These are phyloP conservation scores for Odontomyia ornata DNA, from an alignment of 2,888 invertebrate genomes.

Conservation along the genomic window DNA sequence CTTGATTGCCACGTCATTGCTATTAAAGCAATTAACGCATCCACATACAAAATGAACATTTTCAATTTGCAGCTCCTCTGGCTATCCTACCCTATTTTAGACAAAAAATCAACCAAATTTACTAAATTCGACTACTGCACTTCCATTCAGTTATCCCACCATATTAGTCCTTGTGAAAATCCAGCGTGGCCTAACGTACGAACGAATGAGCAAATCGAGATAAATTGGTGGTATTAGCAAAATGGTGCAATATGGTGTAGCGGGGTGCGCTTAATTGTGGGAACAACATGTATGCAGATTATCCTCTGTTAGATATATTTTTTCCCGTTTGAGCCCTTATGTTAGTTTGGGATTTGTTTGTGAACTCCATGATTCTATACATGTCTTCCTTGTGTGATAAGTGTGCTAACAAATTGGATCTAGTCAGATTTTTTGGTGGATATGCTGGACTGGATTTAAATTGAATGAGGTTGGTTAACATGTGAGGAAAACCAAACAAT, in stretches of 20 bases:
- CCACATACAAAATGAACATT: too few relatives aligned
- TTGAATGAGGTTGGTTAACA: conserved; percentile 36
- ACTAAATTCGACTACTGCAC: conserved; percentile 28
- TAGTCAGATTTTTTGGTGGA: not conserved
- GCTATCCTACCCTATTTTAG: not conserved
- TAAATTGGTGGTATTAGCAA: conserved; percentile 43
- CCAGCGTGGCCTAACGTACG: not conserved
- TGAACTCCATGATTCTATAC: conserved; percentile 7
- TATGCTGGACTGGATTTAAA: conserved; percentile 28
- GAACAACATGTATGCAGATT: conserved; percentile 43
- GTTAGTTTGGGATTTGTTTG: conserved; percentile 31
- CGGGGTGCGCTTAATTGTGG: conserved; percentile 39
- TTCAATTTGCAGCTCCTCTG: too few relatives aligned
- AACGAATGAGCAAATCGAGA: conserved; percentile 41
- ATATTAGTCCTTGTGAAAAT: conserved; percentile 3
- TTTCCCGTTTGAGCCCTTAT: conserved; percentile 14
- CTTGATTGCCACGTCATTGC: too few relatives aligned
- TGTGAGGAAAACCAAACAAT: conserved; percentile 37
- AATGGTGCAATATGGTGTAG: conserved; percentile 34
- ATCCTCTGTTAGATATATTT: conserved; percentile 37
- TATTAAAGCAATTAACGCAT: too few relatives aligned
- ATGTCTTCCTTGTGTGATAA: not conserved
- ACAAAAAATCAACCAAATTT: conserved; percentile 18
- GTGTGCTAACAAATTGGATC: conserved; percentile 23
- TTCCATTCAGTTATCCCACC: conserved; percentile 14